These are phyloP conservation scores for Elysia chlorotica DNA, from an alignment of 1,140 invertebrate species.

Conservation along the genomic window DNA sequence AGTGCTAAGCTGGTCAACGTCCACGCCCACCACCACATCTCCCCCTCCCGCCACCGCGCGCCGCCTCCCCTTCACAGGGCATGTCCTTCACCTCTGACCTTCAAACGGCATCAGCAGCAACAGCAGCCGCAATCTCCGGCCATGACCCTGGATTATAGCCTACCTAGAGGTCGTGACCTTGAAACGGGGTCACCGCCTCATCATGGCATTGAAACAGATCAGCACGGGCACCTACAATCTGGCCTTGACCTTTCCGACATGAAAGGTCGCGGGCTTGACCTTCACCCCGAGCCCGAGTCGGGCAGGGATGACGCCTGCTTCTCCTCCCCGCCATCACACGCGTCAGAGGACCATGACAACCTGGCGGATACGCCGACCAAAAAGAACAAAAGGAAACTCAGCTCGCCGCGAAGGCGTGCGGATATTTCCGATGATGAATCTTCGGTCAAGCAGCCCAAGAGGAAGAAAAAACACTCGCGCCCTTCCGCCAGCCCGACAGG, in stretches of 20 bases:
- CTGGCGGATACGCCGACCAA: conserved; percentile 40
- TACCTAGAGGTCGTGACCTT: not conserved
- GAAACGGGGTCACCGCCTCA: not conserved
- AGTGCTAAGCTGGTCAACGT: conserved; percentile 9
- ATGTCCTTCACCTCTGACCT: not conserved
- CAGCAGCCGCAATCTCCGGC: not conserved
- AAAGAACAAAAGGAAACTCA: conserved; percentile 73
- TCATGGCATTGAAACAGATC: no score
- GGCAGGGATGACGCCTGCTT: not conserved
- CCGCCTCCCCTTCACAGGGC: not conserved
- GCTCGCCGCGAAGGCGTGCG: conserved; percentile 69
- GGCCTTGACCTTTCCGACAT: no score
- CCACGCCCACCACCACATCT: not conserved
- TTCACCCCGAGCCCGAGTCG: not conserved
- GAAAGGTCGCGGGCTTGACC: not conserved
- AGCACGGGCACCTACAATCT: no score
- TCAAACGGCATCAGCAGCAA: not conserved
- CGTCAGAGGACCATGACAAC: not conserved
- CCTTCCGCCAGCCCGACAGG: not conserved
- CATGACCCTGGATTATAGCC: not conserved
- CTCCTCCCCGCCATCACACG: not conserved
- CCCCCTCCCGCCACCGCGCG: not conserved
- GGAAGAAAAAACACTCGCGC: no score
- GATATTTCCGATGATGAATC: no score
- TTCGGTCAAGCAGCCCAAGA: not conserved